phyloP scores from a whole-genome alignment of 2,797 vertebrate species.

The Schizothorax lantsangensis region DNA sequence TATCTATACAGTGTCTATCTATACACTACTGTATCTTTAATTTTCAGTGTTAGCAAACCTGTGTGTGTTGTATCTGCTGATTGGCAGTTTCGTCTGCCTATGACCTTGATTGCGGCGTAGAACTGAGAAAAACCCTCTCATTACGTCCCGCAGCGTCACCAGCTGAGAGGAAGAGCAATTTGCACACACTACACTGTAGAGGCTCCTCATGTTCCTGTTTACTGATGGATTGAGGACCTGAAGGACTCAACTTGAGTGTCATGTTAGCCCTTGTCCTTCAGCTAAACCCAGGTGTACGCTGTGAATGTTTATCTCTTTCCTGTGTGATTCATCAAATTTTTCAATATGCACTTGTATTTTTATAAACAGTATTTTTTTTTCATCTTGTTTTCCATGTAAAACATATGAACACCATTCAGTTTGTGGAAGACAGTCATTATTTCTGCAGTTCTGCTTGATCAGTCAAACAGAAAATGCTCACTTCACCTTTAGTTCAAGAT shows the following conservation, averaged over 20 bases:
- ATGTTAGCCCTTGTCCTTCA: conserved; percentile 28
- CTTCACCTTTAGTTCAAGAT: neutral
- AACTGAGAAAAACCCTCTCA: conserved; percentile 15
- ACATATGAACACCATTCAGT: neutral
- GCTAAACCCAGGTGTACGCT: conserved; percentile 1
- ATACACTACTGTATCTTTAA: neutral
- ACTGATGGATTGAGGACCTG: conserved; percentile 36
- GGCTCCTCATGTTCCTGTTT: conserved; percentile 25
- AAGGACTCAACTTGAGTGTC: conserved; percentile 29
- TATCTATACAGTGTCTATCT: neutral
- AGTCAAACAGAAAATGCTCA: neutral
- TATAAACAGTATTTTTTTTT: neutral
- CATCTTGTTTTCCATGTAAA: neutral
- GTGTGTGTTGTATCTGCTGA: conserved; percentile 40
- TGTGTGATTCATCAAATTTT: neutral
- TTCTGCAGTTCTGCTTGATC: neutral
- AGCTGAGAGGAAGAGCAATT: conserved; percentile 45
- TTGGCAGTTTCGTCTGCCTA: conserved; percentile 28
- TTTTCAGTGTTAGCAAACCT: neutral
- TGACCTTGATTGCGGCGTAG: conserved; percentile 28
- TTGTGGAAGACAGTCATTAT: neutral
- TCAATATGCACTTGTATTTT: neutral
- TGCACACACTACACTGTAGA: conserved; percentile 38
- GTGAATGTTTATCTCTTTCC: neutral
- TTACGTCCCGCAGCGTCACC: conserved; percentile 8